phyloP scores from a whole-genome alignment of 2,113 vertebrate species.

The Pogonocichla stellata region DNA sequence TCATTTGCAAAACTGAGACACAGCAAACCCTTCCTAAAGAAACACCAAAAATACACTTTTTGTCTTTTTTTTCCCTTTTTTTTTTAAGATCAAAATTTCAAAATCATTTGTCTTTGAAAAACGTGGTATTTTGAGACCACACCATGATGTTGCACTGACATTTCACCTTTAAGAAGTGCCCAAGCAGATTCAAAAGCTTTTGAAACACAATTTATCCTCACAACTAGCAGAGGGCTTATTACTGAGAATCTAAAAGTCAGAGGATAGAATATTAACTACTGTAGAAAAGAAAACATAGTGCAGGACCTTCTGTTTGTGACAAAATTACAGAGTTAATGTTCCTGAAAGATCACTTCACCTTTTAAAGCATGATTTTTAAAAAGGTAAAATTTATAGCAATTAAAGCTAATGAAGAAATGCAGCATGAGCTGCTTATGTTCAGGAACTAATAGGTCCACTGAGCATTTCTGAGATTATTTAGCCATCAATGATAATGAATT shows the following conservation, averaged over 20 bases:
- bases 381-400: conserved; percentile 85
- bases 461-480: conserved; percentile 81
- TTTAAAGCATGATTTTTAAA: conserved; percentile 80
- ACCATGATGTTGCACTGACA: not conserved
- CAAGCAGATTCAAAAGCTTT: conserved; percentile 46
- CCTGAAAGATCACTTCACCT: conserved; percentile 84
- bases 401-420: conserved; percentile 86
- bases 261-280: conserved; percentile 63
- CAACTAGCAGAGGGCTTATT: conserved; percentile 58
- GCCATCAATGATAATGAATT: conserved; percentile 83
- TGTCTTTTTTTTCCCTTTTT: not conserved
- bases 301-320: conserved; percentile 81
- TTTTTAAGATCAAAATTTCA: not conserved
- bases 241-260: conserved; percentile 63
- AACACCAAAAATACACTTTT: not conserved
- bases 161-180: conserved; percentile 53
- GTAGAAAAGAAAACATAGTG: conserved; percentile 74
- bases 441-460: conserved; percentile 84
- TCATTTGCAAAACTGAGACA: not conserved
- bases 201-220: conserved; percentile 56
- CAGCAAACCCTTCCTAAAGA: not conserved
- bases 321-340: conserved; percentile 83
- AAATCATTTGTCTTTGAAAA: not conserved
- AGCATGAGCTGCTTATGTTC: conserved; percentile 81
- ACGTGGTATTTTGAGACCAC: not conserved